Base-by-base conservation (phyloP, 2,113 vertebrate species). In the Nerophis ophidion region DNA sequence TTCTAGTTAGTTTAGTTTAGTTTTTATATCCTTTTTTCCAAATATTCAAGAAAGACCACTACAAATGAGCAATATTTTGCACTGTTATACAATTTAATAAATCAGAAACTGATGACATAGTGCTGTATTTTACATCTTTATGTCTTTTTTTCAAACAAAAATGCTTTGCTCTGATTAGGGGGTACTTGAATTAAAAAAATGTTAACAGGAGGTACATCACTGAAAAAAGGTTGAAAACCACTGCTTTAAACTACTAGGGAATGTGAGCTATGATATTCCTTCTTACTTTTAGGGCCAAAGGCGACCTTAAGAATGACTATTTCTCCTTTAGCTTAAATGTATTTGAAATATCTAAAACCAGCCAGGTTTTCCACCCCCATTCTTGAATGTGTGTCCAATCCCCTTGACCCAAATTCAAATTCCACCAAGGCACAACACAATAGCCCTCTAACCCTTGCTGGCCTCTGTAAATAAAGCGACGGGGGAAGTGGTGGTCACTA, bases 361-460 rank as follows among this genome's bases (percentile, higher is more conserved):
- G 68, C 57, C 60, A 38, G 56, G 71, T 51, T 63, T 60, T 35
- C 44, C 53, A 15, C 71, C 67, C 68, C 80, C 75, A 81, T 68
- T 76, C 80, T 81, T 70, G 68, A 81, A 83, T 71, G 66, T 74
- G 70, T 59, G 65, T 76, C 55, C 70, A 82, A 74, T 84, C 84
- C 80, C 75, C 85, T 83, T 87, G 82, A 88, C 83, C 86, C 80
- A 84, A 78, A 88, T 88, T 87, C 86, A 84, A 78, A 88, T 88
- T 87, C 86, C 86, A 77, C 76, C 80, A 59, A 75, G 65, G 58
- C 81, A 66, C 74, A 77, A 83, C 79, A 88, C 84, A 86, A 88
- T 86, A 63, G 80, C 51, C 68, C n/a, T 64, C 70, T 61, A 68
- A 75, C 72, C 79, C 66, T 66, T 57, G 26, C 52, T 74, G 76